Evolutionary conservation across 2,888 invertebrate genomes (phyloP), one percentile per base, ranked within the genome.

Genomic region (Seira musarum): DNA sequence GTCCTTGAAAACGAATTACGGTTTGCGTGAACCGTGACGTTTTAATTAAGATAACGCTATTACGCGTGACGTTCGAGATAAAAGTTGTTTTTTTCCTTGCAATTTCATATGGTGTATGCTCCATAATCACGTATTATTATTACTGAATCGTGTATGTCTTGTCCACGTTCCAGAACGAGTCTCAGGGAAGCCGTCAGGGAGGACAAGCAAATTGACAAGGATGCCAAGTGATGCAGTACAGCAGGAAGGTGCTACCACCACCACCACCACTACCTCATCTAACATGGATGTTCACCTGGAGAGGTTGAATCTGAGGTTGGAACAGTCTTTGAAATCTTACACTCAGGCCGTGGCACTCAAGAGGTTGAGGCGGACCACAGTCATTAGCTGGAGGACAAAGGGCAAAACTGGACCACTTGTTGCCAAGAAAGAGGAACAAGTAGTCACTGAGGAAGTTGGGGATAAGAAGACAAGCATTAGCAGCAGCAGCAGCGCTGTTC

Each of bases 281-380:
- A n/a, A n/a, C 46, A 66, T 73, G 73, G 73, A 73, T 30, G 73
- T 73, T 1, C 57, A 73, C 35, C n/a, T 73, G 19, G 66, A 65
- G 49, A n/a, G 73, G n/a, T n/a, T 73, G 35, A 73, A 73, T 24
- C 15, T 73, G 25, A 65, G 73, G 57, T 66, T 73, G 65, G 65
- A 65, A 8, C 66, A 73, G 66, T 19, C 53, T 13, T 13, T 73
- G 25, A 53, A 40, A 24, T 66, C 57, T 19, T 66, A n/a, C n/a
- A n/a, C n/a, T 17, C n/a, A 60, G 15, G n/a, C 60, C 60, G 8
- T 15, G 10, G 2, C 5, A 25, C 15, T 6, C 21, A 64, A 21
- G 64, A 64, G 25, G 10, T 21, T 13, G 21, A 6, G 64, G 15
- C 21, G 21, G 64, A 64, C 15, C 10, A 10, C 8, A 25, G 3